Evolutionary conservation across 2,113 vertebrate species (phyloP).

Genomic region (Tamias sibiricus): DNA sequence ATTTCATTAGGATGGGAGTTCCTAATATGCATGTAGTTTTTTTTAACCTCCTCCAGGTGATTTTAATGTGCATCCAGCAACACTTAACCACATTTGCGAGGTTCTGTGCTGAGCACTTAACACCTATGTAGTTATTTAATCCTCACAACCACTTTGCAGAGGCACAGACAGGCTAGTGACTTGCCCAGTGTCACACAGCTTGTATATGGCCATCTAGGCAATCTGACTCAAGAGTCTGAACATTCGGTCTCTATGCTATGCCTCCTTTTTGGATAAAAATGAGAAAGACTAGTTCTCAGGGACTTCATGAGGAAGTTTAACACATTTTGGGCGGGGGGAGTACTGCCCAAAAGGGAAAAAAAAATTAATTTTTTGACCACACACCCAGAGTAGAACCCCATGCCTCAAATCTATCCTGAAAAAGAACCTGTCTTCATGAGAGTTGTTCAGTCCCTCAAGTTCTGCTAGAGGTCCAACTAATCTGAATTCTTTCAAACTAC

Average conservation of each 20-base stretch:
- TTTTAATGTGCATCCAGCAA: neutral
- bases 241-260: neutral
- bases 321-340: neutral
- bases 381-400: neutral
- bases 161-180: neutral
- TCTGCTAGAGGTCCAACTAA: neutral
- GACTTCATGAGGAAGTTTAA: neutral
- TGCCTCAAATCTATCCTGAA: neutral
- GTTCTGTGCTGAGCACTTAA: neutral
- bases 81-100: neutral
- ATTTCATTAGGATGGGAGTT: conserved; percentile 22
- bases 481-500: neutral
- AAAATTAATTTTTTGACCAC: neutral
- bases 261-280: neutral
- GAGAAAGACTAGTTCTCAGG: neutral
- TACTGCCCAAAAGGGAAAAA: fast-evolving
- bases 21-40: neutral
- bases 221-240: neutral
- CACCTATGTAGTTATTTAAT: neutral
- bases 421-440: neutral
- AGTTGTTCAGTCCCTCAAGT: neutral
- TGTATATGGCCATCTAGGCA: neutral
- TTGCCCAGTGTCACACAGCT: neutral
- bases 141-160: neutral
- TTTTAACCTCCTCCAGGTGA: neutral